Evolutionary conservation across 2,888 invertebrate genomes (phyloP), one percentile per base, ranked within the genome.

Genomic region (Acrobasis suavella): DNA sequence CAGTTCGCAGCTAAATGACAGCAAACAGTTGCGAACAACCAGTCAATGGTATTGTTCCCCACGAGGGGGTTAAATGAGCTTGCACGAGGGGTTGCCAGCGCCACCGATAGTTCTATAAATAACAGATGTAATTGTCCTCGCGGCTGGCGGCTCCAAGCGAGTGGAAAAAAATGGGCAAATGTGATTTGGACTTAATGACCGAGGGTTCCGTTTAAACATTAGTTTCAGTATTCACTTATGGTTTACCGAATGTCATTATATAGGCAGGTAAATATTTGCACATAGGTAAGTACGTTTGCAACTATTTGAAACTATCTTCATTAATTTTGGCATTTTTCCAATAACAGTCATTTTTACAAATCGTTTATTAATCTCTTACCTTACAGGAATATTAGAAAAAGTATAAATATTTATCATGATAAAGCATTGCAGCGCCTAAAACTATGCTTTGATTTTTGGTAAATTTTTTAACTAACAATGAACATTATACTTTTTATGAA

Each of bases 111-210:
- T 81, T 77, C 74, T 81, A 78, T 80, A 78, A 82, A 81, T 83
- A 83, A 81, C 84, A 83, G 73, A 78, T 76, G 77, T 90, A 91
- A 91, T 91, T 91, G 89, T 85, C 85, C 85, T 87, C 80, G 84
- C 17, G 51, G 39, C 60, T 22, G 58, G 22, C 38, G 49, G 49
- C 32, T 50, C 37, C 50, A 50, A 59, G 49, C 60, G 51, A 15
- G 51, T 80, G 82, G 77, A 82, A 81, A 80, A 79, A 46, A 46
- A 46, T 14, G 14, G 46, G 46, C 46, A 46, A 46, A 10, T 46
- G 46, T 5, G 46, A 46, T 5, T 46, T 12, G 46, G 14, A 46
- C n/a, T 46, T 10, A 10, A 5, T 46, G 6, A 14, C 46, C 6
- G 46, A 46, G 12, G 46, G 46, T 46, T 46, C 46, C n/a, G 46